Percentiles rank a stretch among this genome's conserved stretches.
These are phyloP conservation scores for Tribolium freemani DNA, from an alignment of 2,888 invertebrate species.

Conservation along the genomic window DNA sequence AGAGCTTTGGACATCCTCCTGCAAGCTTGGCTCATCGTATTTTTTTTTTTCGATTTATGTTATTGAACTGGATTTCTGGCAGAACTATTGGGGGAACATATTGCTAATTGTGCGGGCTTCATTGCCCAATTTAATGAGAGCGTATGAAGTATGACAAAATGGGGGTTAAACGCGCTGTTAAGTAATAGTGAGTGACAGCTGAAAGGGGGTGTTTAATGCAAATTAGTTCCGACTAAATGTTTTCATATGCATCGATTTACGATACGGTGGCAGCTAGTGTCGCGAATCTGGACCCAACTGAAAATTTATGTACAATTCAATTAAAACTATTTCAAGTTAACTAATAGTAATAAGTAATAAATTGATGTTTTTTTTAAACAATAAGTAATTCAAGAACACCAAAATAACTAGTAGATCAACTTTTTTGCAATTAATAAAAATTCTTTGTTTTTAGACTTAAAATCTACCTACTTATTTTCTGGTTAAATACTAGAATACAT, in stretches of 20 bases:
- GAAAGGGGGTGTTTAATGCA: constrained; percentile 61
- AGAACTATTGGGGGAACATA: constrained; percentile 57
- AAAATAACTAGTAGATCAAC: too few species aligned
- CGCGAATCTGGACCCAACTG: too few species aligned
- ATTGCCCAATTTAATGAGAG: constrained; percentile 62
- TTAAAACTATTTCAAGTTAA: too few species aligned
- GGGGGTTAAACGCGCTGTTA: constrained; percentile 55
- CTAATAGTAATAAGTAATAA: too few species aligned
- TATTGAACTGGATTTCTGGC: not conserved
- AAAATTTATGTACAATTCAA: too few species aligned
- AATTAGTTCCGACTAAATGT: constrained; percentile 58
- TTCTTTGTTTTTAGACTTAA: too few species aligned
- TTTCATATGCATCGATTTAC: constrained; percentile 59
- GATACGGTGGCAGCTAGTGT: constrained; percentile 28
- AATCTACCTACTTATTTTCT: too few species aligned
- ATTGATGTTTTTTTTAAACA: too few species aligned
- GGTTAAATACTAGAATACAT: too few species aligned
- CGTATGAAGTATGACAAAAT: constrained; percentile 49
- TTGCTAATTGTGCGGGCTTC: constrained; percentile 64
- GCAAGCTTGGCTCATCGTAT: not conserved
- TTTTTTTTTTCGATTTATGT: not conserved
- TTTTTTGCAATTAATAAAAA: too few species aligned
- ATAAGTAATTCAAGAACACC: too few species aligned
- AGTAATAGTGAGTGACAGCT: constrained; percentile 60
- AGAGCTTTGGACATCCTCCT: not conserved